A percentile compares a stretch with the other conserved stretches of the same genome.
phyloP scores from a whole-genome alignment of 2,888 invertebrate species.

The Limnephilus lunatus region DNA sequence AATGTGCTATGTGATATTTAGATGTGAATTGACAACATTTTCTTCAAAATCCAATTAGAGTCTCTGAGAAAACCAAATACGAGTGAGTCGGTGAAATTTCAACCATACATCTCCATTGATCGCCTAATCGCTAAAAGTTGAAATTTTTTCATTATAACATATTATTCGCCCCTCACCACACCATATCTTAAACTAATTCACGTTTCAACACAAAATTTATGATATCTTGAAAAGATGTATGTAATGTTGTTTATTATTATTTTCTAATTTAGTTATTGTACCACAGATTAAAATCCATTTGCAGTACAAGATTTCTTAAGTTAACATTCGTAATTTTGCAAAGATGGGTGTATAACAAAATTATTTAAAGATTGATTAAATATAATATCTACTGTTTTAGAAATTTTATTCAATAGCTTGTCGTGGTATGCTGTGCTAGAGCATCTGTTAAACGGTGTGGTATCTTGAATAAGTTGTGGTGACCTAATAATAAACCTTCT shows the following conservation, averaged over 20 bases:
- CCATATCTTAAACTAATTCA: background rate
- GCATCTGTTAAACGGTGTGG: no score
- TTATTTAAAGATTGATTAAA: no score
- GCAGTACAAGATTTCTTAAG: no score
- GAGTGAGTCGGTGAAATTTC: background rate
- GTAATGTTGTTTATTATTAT: background rate
- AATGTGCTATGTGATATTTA: constrained; percentile 34
- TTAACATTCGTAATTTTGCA: no score
- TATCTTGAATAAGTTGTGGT: no score
- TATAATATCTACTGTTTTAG: no score
- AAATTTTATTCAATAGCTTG: no score
- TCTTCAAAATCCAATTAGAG: background rate
- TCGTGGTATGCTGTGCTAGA: no score
- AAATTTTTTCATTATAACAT: background rate
- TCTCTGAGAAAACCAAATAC: background rate
- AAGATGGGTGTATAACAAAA: no score
- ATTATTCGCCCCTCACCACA: background rate
- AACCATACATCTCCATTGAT: background rate
- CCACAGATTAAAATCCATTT: no score
- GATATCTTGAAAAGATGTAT: background rate
- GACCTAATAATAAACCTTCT: no score
- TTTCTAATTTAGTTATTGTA: no score
- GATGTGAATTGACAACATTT: constrained; percentile 28
- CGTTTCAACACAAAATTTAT: background rate
- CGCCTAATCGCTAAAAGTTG: background rate